These are phyloP conservation scores for Ctenopoma multispine DNA, from an alignment of 2,797 vertebrate species.

Conservation along the genomic window DNA sequence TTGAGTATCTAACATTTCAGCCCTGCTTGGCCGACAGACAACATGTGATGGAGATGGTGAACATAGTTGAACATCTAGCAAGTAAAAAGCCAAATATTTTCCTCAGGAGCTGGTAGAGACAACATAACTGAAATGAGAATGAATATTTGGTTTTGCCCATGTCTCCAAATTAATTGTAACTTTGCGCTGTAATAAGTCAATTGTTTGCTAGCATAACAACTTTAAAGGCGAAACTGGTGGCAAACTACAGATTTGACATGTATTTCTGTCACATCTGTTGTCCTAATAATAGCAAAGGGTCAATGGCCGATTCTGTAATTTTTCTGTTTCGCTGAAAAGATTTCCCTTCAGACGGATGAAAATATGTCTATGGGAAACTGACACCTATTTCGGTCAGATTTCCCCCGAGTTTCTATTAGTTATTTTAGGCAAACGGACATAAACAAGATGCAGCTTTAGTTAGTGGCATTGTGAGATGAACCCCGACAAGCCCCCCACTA, in stretches of 20 bases:
- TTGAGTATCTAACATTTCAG: no score
- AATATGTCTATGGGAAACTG: conserved; percentile 10
- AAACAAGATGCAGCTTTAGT: conserved; percentile 56
- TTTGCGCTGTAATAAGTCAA: no score
- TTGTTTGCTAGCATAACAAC: not conserved
- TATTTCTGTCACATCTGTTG: not conserved
- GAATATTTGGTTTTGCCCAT: no score
- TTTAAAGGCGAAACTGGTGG: no score
- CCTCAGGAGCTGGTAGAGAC: no score
- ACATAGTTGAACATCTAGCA: no score
- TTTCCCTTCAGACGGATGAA: conserved; percentile 11
- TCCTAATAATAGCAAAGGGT: not conserved
- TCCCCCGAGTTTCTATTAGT: conserved; percentile 38
- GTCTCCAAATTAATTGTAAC: no score
- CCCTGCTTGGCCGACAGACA: no score
- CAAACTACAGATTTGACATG: not conserved
- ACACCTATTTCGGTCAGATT: conserved; percentile 40
- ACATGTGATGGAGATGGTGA: no score
- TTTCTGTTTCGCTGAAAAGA: conserved; percentile 11
- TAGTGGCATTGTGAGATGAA: conserved; percentile 27
- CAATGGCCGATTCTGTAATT: conserved; percentile 2
- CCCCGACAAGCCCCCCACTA: not conserved
- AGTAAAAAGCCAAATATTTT: no score
- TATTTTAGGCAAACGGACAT: conserved; percentile 39
- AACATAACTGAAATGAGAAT: no score